Evolutionary conservation across 2,113 vertebrate species (phyloP).

Genomic region (Vanacampus margaritifer): DNA sequence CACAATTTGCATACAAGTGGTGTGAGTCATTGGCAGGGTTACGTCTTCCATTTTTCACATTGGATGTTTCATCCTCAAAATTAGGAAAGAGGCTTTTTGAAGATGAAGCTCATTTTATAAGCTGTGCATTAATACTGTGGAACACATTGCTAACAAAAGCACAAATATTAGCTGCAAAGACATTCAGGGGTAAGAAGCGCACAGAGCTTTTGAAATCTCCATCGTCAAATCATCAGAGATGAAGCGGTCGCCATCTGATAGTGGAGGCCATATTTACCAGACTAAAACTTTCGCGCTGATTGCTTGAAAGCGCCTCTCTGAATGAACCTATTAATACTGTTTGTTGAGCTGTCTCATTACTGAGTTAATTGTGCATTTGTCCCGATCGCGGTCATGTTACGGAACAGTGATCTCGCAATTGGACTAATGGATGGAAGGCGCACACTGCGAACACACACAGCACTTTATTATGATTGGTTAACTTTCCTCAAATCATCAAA

Average conservation of each 20-base stretch:
- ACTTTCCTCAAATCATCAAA: not conserved
- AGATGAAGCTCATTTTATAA: not conserved
- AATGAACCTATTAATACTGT: slow-evolving; percentile 61
- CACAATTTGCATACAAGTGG: not conserved
- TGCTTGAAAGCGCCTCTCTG: slow-evolving; percentile 39
- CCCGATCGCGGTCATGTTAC: slow-evolving; percentile 57
- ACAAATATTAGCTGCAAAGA: not conserved
- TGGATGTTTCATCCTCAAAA: slow-evolving; percentile 1
- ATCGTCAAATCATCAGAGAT: slow-evolving; percentile 3
- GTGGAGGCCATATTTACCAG: slow-evolving; percentile 32
- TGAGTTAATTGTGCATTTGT: slow-evolving; percentile 65
- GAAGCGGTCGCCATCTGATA: not conserved
- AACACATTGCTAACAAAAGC: not conserved
- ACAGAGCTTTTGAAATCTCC: not conserved
- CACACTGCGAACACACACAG: not conserved
- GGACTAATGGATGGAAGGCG: slow-evolving; percentile 37
- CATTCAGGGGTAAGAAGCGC: not conserved
- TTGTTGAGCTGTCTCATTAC: slow-evolving; percentile 69
- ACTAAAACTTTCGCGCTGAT: slow-evolving; percentile 42
- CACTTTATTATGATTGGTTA: slow-evolving; percentile 18
- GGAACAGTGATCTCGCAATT: slow-evolving; percentile 53
- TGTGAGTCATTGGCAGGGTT: not conserved
- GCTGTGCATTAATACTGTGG: not conserved
- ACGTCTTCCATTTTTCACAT: not conserved
- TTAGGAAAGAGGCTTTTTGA: not conserved